Evolutionary conservation across 2,797 vertebrate species (phyloP).

Genomic region (Heterohyrax brucei): DNA sequence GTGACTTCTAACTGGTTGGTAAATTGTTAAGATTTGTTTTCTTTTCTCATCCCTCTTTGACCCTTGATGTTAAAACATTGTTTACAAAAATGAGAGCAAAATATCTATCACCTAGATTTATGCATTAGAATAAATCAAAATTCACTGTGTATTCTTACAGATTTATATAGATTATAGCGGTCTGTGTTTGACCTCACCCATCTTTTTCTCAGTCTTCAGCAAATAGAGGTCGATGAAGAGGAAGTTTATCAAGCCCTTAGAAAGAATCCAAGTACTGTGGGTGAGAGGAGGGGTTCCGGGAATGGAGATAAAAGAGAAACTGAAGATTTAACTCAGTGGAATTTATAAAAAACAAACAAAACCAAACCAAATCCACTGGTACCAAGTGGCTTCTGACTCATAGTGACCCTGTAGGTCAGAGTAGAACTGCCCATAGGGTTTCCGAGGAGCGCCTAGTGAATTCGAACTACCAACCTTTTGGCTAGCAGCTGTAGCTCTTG

Average conservation of each 20-base stretch:
- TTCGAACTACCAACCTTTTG: too few relatives aligned
- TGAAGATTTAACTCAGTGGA: background rate
- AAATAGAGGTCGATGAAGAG: slow-evolving; percentile 3
- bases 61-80: slow-evolving; percentile 26
- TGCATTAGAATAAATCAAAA: background rate
- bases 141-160: background rate
- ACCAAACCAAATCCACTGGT: too few relatives aligned
- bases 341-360: too few relatives aligned
- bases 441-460: too few relatives aligned
- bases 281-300: background rate
- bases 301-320: background rate
- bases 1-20: slow-evolving; percentile 31
- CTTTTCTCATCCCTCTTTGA: slow-evolving; percentile 1
- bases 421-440: too few relatives aligned
- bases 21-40: slow-evolving; percentile 24
- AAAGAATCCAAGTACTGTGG: background rate
- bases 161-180: background rate
- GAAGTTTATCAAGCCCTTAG: slow-evolving; percentile 8
- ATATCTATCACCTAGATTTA: background rate
- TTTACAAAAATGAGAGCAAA: slow-evolving; percentile 11
- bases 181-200: background rate
- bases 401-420: too few relatives aligned
- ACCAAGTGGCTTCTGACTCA: too few relatives aligned
- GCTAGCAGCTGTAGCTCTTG: too few relatives aligned
- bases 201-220: background rate